Conservation (phyloP, 1,140 invertebrate species). For the Adelges cooleyi region DNA sequence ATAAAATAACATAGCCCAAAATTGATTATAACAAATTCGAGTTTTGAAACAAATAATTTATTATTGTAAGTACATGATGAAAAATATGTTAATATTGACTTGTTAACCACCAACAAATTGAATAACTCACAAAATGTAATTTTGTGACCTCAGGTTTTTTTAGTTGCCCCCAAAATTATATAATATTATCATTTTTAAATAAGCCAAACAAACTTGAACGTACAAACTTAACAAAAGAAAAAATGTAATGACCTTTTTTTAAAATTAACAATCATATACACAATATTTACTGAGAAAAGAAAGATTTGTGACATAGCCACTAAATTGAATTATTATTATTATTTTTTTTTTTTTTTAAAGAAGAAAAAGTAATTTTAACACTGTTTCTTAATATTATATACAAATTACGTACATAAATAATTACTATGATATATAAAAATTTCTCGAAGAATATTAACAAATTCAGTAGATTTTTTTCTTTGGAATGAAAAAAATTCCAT, state of each 20-base stretch:
- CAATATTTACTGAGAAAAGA: constrained; percentile 13
- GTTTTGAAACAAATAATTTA: constrained; percentile 16
- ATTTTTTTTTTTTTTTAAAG: constrained; percentile 5
- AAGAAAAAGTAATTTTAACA: constrained; percentile 14
- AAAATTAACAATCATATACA: constrained; percentile 26
- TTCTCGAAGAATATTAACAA: constrained; percentile 15
- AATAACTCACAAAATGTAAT: constrained; percentile 24
- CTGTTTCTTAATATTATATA: constrained; percentile 4
- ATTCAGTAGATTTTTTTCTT: constrained; percentile 17
- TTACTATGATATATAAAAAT: constrained; percentile 26
- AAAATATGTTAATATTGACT: constrained; percentile 25
- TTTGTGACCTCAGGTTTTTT: constrained; percentile 5
- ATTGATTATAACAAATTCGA: constrained; percentile 10
- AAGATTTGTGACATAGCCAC: constrained; percentile 8
- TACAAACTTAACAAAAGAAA: constrained; percentile 28
- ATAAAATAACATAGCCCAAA: constrained; percentile 14
- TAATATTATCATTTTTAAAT: constrained; percentile 22
- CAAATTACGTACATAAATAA: constrained; percentile 27
- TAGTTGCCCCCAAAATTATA: constrained; percentile 20
- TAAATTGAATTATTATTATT: neutral
- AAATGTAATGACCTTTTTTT: constrained; percentile 23
- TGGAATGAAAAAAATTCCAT: constrained; percentile 23
- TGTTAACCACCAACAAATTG: constrained; percentile 21
- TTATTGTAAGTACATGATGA: constrained; percentile 16
- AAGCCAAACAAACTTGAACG: constrained; percentile 28